These are phyloP conservation scores for Calonectris borealis DNA, from an alignment of 2,113 vertebrate species.

Conservation along the genomic window DNA sequence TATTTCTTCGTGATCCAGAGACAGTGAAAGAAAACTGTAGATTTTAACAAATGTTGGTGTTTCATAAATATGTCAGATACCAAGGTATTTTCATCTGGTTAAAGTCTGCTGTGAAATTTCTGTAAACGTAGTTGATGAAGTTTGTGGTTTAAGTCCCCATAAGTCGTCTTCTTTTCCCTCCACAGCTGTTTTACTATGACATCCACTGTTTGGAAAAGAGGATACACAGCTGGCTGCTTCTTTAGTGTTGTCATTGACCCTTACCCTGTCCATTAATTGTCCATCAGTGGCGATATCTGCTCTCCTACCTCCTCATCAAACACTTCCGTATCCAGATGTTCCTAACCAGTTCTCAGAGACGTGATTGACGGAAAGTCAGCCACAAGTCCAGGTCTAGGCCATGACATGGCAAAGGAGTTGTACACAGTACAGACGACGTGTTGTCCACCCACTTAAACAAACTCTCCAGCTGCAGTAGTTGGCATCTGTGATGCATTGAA, in stretches of 20 bases:
- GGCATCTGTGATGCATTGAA: background rate
- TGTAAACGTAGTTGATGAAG: background rate
- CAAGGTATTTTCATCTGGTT: background rate
- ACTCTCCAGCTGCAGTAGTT: background rate
- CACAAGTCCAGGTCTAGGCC: background rate
- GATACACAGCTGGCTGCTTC: background rate
- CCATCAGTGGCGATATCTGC: background rate
- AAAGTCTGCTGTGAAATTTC: background rate
- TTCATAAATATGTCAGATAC: background rate
- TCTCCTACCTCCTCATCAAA: background rate
- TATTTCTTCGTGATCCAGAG: background rate
- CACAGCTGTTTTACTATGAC: background rate
- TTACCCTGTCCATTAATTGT: conserved; percentile 12
- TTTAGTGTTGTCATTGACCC: background rate
- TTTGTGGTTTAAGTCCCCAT: background rate
- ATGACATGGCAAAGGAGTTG: background rate
- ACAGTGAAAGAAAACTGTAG: background rate
- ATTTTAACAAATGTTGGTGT: background rate
- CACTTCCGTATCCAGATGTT: background rate
- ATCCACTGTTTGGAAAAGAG: background rate
- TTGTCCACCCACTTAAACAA: background rate
- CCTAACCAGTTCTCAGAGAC: background rate
- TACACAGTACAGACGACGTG: background rate
- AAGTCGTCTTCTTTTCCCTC: background rate
- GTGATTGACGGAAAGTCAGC: background rate